Base-by-base conservation (phyloP, 2,797 vertebrate species). In the Todus mexicanus region DNA sequence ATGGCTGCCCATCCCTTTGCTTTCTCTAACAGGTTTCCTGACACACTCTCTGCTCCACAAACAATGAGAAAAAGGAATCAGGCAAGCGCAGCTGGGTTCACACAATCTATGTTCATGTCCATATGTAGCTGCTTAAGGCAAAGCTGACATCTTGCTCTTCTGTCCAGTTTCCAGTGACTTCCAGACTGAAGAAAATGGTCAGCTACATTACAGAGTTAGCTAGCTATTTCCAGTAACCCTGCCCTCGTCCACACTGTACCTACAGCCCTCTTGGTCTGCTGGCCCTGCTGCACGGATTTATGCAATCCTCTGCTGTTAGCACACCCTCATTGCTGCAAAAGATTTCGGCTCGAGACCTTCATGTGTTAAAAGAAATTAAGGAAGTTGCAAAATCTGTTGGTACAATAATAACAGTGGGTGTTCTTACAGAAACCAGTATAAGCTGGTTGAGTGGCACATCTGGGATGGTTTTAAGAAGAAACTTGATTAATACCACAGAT, bases 321-420 rank as follows among this genome's bases (percentile, higher is more conserved):
- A 94, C 43, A 48, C 69, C 33, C 94, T 89, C 84, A 74, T 37
- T 83, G 81, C 94, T 95, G 84, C 76, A 79, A 38, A 94, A 70
- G 57, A 84, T 84, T 92, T 94, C 80, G 69, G 89, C 93, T 93
- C 80, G n/a, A 92, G 90, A 92, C 77, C 69, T 94, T 95, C 89
- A 92, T 95, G 93, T 53, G 81, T 95, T 97, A 95, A 96, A 95
- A 93, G 84, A 95, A 96, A 96, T 96, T 92, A 96, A 90, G 94
- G 96, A 96, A 95, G 91, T 93, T 96, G 94, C 93, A 97, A 95
- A 96, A 94, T 96, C 94, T 95, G 91, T 91, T 95, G 92, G 92
- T 96, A 96, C 90, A 96, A 95, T 96, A 97, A 97, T 96, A 96
- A 96, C 94, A 96, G 95, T 91, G 94, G 94, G 93, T 96, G 93